Base-by-base conservation (phyloP, 1,140 invertebrate species). In the Chelonus insularis region DNA sequence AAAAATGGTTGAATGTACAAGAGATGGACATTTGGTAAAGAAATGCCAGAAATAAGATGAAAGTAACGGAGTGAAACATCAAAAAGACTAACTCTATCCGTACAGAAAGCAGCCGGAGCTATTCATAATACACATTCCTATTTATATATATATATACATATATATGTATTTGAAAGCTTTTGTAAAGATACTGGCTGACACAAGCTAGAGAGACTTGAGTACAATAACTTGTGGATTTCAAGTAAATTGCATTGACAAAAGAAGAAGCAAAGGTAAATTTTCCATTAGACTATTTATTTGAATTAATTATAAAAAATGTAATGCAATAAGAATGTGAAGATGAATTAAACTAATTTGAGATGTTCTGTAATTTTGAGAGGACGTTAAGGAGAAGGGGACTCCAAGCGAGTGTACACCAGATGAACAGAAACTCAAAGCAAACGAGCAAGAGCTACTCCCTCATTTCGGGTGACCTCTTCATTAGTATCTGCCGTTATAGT, bases 391-490 rank as follows among this genome's bases (percentile, higher is more conserved):
- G 25, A 47, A 29, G 55, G 25, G 34, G 23, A 23, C 9, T 23
- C 18, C 12, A 16, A 11, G 21, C n/a, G 45, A 36, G 12, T 25
- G 12, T 4, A 32, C n/a, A 55, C 29, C 47, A 45, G 51, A 43
- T 60, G 14, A 54, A 25, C 12, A 36, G 39, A 61, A 37, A 60
- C 39, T 50, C 32, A 39, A 41, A 23, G 21, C 32, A 23, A 21
- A 41, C 16, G 14, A 3, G 45, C 25, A 41, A 43, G 16, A 52
- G 12, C n/a, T 14, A 43, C 63, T 16, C 54, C 54, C 41, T 48
- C 58, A 59, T 68, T 63, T 67, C 59, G 61, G 48, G 61, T 71
- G 68, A 64, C 65, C 52, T 63, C 63, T 66, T 70, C 65, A 71
- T 69, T 68, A 69, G 62, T 64, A 63, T 62, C 47, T 57, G 51